Evolutionary conservation across 2,113 vertebrate species (phyloP).

Genomic region (Pagrus major): DNA sequence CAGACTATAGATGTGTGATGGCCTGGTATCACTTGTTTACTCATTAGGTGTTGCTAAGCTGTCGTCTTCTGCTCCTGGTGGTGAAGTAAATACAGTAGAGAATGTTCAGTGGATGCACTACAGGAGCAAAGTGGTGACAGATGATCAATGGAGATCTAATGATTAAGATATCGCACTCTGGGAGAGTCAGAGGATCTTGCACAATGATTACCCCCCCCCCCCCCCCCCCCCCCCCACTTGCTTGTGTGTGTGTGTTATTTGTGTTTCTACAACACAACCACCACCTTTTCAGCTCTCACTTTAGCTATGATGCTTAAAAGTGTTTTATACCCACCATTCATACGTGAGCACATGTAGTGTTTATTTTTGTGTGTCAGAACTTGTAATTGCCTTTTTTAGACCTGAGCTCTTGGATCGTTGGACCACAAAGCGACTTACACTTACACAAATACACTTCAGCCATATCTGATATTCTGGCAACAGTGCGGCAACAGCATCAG

Average conservation of each 20-base stretch:
- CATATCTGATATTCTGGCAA: slow-evolving; percentile 11
- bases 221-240: slow-evolving; percentile 9
- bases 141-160: slow-evolving; percentile 67
- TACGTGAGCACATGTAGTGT: slow-evolving; percentile 1
- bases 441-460: neutral
- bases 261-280: slow-evolving; percentile 31
- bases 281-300: slow-evolving; percentile 43
- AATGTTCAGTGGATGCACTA: slow-evolving; percentile 49
- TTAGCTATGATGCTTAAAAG: slow-evolving; percentile 10
- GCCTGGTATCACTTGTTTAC: slow-evolving; percentile 14
- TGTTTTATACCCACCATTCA: slow-evolving; percentile 29
- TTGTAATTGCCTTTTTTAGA: slow-evolving; percentile 2
- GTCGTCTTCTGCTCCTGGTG: slow-evolving; percentile 35
- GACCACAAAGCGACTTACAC: slow-evolving; percentile 12
- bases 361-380: slow-evolving; percentile 2
- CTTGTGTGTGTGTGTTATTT: slow-evolving; percentile 19
- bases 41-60: slow-evolving; percentile 50
- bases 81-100: slow-evolving; percentile 51
- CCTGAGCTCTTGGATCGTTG: neutral
- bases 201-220: slow-evolving; percentile 4
- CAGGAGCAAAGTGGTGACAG: slow-evolving; percentile 60
- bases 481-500: neutral
- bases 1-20: slow-evolving; percentile 8
- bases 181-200: slow-evolving; percentile 33
- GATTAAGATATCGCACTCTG: slow-evolving; percentile 64